Evolutionary conservation across 2,888 invertebrate species (phyloP).

Genomic region (Gymnocheta viridis): DNA sequence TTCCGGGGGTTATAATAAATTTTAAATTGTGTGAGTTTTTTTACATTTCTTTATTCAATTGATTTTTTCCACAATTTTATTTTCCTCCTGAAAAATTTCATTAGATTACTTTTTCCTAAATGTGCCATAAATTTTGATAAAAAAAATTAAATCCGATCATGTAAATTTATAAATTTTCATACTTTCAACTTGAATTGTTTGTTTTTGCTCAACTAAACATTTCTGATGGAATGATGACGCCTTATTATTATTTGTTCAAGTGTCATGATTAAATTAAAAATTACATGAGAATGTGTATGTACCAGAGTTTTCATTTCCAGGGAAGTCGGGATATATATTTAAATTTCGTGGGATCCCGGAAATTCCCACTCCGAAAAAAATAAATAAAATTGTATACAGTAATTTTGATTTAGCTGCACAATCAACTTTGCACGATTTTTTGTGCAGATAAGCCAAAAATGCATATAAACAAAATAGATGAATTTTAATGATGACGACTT

Average conservation of each 20-base stretch:
- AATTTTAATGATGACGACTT: no score
- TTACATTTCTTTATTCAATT: neutral
- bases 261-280: neutral
- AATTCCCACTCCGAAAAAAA: no score
- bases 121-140: neutral
- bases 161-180: no score
- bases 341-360: no score
- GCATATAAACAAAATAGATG: no score
- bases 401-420: no score
- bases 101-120: neutral
- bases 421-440: no score
- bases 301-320: no score
- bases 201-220: neutral
- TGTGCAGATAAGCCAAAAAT: no score
- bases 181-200: no score
- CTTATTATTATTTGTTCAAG: neutral
- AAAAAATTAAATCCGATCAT: neutral
- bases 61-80: neutral
- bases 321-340: no score
- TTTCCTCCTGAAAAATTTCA: neutral
- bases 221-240: neutral
- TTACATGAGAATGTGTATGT: neutral
- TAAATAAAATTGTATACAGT: no score
- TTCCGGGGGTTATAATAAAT: neutral
- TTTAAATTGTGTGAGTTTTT: neutral